These are phyloP conservation scores for Platyrinchus mystaceus DNA, from an alignment of 2,797 vertebrate species.

Conservation along the genomic window DNA sequence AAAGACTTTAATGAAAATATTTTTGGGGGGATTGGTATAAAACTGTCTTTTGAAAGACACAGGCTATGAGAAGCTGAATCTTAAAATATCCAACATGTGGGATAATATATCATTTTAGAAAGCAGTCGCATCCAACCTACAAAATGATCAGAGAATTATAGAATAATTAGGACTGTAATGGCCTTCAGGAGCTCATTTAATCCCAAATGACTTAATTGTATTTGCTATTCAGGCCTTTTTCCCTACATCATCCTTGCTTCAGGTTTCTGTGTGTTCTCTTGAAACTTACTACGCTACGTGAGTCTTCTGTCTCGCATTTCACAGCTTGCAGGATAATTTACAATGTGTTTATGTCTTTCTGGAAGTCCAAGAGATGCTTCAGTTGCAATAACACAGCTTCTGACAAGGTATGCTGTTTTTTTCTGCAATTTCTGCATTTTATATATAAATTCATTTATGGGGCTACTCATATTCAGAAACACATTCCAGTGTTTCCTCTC, in stretches of 20 bases:
- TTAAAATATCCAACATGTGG: neutral
- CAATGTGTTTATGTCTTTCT: neutral
- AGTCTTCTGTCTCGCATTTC: neutral
- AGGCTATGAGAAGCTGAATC: neutral
- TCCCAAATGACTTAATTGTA: neutral
- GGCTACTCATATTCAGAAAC: neutral
- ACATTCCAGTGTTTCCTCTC: neutral
- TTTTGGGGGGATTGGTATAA: neutral
- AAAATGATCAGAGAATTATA: neutral
- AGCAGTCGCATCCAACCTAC: neutral
- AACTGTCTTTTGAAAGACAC: neutral
- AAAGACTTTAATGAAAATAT: neutral
- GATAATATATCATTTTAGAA: neutral
- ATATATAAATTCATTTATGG: neutral
- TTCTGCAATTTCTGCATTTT: neutral
- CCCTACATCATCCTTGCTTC: neutral
- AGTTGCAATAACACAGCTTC: neutral
- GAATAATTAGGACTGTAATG: neutral
- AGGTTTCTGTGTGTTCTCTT: neutral
- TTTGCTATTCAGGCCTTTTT: neutral
- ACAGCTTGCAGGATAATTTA: neutral
- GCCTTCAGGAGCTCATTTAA: neutral
- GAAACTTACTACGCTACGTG: neutral
- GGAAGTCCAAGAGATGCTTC: neutral
- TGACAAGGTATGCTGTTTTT: accelerated